These are phyloP conservation scores for Pseudoips prasinana DNA, from an alignment of 2,888 invertebrate genomes.

Conservation along the genomic window DNA sequence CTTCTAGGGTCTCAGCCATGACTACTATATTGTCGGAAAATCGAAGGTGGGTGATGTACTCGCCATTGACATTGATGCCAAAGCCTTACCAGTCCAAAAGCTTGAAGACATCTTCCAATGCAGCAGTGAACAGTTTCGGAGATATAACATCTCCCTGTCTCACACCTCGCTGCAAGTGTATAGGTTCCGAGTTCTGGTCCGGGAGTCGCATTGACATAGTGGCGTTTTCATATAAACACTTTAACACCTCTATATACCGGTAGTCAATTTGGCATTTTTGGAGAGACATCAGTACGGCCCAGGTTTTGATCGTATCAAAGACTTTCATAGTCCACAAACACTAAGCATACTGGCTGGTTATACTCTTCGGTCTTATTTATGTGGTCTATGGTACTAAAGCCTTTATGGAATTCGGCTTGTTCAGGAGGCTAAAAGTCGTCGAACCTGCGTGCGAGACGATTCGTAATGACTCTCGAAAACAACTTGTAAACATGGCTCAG, in stretches of 20 bases:
- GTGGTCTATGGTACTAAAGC: background rate
- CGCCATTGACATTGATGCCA: background rate
- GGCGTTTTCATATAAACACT: background rate
- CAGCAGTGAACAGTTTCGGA: background rate
- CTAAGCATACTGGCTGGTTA: background rate
- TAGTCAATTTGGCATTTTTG: background rate
- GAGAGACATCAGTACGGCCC: conserved; percentile 1
- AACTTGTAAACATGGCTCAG: too few species aligned
- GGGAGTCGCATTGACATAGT: background rate
- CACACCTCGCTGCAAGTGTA: background rate
- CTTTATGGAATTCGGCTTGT: background rate
- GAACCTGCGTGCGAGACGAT: background rate
- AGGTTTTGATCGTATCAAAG: background rate
- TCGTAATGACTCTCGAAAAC: background rate
- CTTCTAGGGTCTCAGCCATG: conserved; percentile 1
- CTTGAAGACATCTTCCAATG: background rate
- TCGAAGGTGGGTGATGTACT: background rate
- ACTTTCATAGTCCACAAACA: background rate
- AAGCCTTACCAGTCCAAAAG: background rate
- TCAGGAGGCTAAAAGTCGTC: background rate
- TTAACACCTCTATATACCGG: background rate
- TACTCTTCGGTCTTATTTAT: background rate
- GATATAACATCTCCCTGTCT: background rate
- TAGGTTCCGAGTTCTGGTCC: background rate
- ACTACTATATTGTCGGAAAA: background rate